Conservation (phyloP, 2,797 vertebrate species). For the Enteromius treurensis region DNA sequence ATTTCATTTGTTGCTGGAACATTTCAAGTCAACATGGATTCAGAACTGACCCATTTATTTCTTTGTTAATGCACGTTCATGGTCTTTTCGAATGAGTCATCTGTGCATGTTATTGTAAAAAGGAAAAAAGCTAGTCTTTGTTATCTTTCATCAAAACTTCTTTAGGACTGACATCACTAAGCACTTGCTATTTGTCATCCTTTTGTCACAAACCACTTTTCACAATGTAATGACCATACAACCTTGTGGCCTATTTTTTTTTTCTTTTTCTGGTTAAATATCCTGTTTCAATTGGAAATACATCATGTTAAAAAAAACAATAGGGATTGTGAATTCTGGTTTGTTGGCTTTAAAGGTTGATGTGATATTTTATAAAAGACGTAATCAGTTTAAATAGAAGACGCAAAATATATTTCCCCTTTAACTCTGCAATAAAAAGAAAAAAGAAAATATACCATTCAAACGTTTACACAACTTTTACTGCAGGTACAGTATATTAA, state of each 20-base stretch:
- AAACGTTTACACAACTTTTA: no score
- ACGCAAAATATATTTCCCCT: background rate
- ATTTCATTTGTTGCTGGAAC: background rate
- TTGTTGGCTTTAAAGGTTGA: background rate
- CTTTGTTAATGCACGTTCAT: background rate
- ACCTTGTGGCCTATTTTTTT: background rate
- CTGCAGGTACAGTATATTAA: no score
- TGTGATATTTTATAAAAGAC: constrained; percentile 7
- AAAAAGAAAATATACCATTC: no score
- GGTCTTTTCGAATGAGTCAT: constrained; percentile 13
- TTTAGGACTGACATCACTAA: constrained; percentile 8
- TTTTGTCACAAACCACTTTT: constrained; percentile 8
- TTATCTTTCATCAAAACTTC: background rate
- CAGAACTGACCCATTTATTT: background rate
- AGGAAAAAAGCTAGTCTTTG: background rate
- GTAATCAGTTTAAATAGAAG: constrained; percentile 18
- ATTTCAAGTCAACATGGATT: background rate
- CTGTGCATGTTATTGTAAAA: background rate
- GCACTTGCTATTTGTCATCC: constrained; percentile 9
- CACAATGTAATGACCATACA: background rate
- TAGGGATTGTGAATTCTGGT: background rate
- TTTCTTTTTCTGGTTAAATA: background rate
- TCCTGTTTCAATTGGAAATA: background rate
- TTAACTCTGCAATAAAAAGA: no score
- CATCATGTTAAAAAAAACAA: background rate